phyloP scores from a whole-genome alignment of 2,888 invertebrate species.

The Dromius quadrimaculatus region DNA sequence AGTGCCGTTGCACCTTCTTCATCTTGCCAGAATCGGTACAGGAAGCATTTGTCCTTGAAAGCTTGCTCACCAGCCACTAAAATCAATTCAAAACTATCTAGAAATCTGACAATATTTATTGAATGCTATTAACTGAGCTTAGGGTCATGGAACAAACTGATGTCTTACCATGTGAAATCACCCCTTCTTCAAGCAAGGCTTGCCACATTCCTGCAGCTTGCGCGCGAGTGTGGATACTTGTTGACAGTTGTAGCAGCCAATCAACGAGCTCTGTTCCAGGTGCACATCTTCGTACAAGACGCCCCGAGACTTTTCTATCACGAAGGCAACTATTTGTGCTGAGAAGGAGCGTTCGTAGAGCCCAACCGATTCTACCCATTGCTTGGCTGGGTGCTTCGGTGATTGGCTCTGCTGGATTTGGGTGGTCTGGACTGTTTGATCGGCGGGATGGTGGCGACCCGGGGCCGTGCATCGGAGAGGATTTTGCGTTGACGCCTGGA shows the following conservation, averaged over 20 bases:
- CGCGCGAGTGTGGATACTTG: slow-evolving; percentile 74
- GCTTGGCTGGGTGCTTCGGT: slow-evolving; percentile 76
- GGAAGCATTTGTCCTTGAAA: slow-evolving; percentile 85
- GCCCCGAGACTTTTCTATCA: slow-evolving; percentile 71
- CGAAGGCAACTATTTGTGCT: slow-evolving; percentile 70
- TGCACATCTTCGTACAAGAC: slow-evolving; percentile 76
- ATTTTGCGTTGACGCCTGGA: slow-evolving; percentile 63
- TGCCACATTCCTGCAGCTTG: slow-evolving; percentile 89
- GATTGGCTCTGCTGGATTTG: slow-evolving; percentile 76
- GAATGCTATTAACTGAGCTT: background rate
- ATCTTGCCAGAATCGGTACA: slow-evolving; percentile 85
- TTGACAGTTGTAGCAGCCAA: slow-evolving; percentile 78
- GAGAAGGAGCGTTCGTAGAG: slow-evolving; percentile 76
- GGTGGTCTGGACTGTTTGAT: slow-evolving; percentile 73
- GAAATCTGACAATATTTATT: background rate
- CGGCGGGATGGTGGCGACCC: slow-evolving; percentile 70
- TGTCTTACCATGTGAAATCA: slow-evolving; percentile 80
- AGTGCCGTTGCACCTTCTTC: slow-evolving; percentile 72
- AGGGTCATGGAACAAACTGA: background rate
- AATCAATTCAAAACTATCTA: background rate
- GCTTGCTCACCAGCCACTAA: slow-evolving; percentile 83
- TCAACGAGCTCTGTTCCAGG: slow-evolving; percentile 86
- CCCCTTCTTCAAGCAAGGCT: slow-evolving; percentile 82
- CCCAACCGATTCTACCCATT: slow-evolving; percentile 78
- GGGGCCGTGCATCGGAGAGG: slow-evolving; percentile 65